phyloP scores from a whole-genome alignment of 2,113 vertebrate species.

The Mugil cephalus region DNA sequence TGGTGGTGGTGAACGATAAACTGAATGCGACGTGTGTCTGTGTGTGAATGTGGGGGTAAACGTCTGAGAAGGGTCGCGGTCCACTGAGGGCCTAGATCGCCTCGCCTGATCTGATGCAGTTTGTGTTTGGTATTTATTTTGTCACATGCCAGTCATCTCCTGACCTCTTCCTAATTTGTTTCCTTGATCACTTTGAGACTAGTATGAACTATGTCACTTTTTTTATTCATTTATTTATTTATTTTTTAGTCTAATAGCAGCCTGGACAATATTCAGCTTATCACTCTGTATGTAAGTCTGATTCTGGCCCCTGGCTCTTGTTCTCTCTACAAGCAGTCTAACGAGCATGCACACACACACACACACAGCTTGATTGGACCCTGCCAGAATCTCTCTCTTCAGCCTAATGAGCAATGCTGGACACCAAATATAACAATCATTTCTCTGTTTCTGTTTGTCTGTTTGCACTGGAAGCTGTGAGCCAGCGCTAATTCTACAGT shows the following conservation, averaged over 20 bases:
- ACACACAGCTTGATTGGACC: constrained; percentile 49
- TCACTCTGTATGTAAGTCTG: constrained; percentile 5
- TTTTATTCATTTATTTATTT: not conserved
- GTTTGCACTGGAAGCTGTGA: constrained; percentile 47
- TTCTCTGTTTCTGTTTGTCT: constrained; percentile 62
- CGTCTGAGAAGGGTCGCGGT: not conserved
- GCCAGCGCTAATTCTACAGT: constrained; percentile 49
- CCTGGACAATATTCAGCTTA: not conserved
- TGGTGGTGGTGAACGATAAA: constrained; percentile 25
- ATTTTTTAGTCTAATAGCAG: constrained; percentile 30
- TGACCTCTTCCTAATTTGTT: constrained; percentile 19
- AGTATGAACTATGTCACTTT: constrained; percentile 44
- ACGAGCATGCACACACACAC: constrained; percentile 56
- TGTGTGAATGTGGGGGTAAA: constrained; percentile 15
- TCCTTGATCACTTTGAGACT: constrained; percentile 26
- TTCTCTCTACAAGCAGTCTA: constrained; percentile 52
- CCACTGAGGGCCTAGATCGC: not conserved
- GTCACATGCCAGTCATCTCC: constrained; percentile 6
- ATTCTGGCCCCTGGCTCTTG: constrained; percentile 40
- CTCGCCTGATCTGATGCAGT: not conserved
- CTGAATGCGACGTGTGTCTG: constrained; percentile 5
- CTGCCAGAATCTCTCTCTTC: constrained; percentile 51
- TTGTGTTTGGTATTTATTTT: not conserved
- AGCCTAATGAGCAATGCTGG: constrained; percentile 71
- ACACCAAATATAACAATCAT: constrained; percentile 61